Evolutionary conservation across 2,888 invertebrate genomes (phyloP), one percentile per base, ranked within the genome.

Genomic region (Helleia helle): DNA sequence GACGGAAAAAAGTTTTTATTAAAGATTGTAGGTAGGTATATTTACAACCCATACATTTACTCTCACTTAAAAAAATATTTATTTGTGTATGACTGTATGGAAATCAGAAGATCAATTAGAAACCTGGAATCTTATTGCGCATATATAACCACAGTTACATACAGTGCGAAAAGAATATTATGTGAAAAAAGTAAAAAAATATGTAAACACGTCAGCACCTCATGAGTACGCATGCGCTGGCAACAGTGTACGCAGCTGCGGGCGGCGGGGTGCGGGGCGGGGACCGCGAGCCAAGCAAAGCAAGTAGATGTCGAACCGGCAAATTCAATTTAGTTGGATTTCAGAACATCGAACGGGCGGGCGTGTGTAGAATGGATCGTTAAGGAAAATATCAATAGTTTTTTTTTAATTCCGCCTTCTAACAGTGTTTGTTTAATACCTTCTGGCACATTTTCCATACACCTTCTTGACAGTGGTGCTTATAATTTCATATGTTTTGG

Each of bases 361-460:
- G 84, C 81, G 83, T 83, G 83, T 80, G 61, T 76, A 79, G 81
- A 62, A 84, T 84, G 84, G 84, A 81, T 79, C 80, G 83, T 64
- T 84, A 83, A 71, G 58, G 65, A 76, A n/a, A n/a, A n/a, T 83
- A 88, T 74, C 85, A 87, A 81, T 84, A 85, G 85, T 87, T 76
- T 76, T 81, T 87, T 87, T 87, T 87, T 81, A 71, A 87, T 79
- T 81, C 80, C 86, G 85, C 74, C 81, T 83, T 83, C 80, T 76
- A 76, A 49, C 71, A 81, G 83, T 83, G 83, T 81, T 83, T 83
- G 76, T 83, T 58, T 58, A 54, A 74, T 72, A 72, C 75, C 75
- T 71, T 81, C 72, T 66, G 75, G 69, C 72, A 77, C 64, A 77
- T 58, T 76, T 70, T 71, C 65, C 69, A 66, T 65, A 65, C 67